These are phyloP conservation scores for Toxonevra muliebris DNA, from an alignment of 2,888 invertebrate genomes.

Conservation along the genomic window DNA sequence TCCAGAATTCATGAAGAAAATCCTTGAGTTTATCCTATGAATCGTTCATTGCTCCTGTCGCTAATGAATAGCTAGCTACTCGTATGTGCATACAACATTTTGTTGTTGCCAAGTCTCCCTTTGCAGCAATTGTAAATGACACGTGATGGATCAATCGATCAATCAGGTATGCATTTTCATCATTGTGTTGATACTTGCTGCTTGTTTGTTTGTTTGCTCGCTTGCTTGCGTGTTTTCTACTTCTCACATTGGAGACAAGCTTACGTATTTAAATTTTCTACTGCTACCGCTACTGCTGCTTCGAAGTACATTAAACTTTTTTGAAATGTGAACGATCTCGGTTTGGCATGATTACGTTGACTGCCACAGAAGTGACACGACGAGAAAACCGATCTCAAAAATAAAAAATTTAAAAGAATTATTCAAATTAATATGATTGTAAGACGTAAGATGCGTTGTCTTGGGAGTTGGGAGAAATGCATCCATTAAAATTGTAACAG, in stretches of 20 bases:
- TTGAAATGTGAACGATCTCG: neutral
- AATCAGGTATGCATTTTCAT: neutral
- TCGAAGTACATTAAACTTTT: neutral
- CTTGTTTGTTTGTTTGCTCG: neutral
- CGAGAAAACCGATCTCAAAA: neutral
- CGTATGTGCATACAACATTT: neutral
- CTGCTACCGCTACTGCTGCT: neutral
- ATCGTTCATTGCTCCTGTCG: constrained; percentile 6
- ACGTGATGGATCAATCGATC: neutral
- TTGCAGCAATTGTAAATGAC: neutral
- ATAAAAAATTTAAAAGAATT: no score
- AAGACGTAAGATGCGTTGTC: no score
- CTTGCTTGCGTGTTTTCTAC: neutral
- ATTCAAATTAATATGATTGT: no score
- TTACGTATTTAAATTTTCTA: neutral
- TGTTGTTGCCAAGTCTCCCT: neutral
- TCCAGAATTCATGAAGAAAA: neutral
- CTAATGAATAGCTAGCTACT: neutral
- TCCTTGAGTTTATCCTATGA: constrained; percentile 7
- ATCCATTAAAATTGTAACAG: neutral
- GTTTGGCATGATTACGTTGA: constrained; percentile 7
- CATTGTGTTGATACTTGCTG: neutral
- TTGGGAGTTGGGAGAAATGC: constrained; percentile 9
- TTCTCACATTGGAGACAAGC: neutral
- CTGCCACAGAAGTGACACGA: neutral